Conservation (phyloP, 2,113 vertebrate species). For the Crotalus tigris region DNA sequence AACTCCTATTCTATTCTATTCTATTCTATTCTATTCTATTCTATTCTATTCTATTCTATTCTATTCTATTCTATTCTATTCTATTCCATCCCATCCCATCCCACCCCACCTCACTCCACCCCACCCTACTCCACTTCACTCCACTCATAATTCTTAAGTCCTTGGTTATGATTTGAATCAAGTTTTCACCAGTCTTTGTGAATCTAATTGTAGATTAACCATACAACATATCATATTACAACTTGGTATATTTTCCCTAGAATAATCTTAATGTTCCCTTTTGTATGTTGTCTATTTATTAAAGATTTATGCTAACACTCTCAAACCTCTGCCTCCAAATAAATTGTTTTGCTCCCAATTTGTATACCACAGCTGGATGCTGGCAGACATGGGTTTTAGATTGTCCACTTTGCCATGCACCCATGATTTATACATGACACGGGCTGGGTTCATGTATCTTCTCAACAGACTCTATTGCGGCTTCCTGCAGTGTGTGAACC, state of each 20-base stretch:
- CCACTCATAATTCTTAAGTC: neutral
- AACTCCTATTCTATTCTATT: neutral
- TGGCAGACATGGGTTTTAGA: neutral
- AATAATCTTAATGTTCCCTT: neutral
- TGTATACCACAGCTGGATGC: neutral
- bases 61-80: no score
- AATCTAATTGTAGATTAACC: neutral
- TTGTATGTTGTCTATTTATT: neutral
- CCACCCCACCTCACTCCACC: no score
- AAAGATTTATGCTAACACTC: neutral
- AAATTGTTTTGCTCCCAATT: neutral
- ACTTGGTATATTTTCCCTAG: neutral
- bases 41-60: no score
- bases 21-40: no score
- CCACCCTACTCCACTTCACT: no score
- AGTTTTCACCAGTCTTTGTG: neutral
- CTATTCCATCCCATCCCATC: no score
- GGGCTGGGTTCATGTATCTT: neutral
- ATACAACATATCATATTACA: neutral
- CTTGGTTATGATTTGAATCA: neutral
- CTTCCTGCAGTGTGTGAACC: neutral
- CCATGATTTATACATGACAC: neutral
- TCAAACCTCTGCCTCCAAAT: neutral
- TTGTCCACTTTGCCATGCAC: neutral
- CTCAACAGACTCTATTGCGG: neutral